phyloP scores from a whole-genome alignment of 2,113 vertebrate genomes.

The Silurus meridionalis region DNA sequence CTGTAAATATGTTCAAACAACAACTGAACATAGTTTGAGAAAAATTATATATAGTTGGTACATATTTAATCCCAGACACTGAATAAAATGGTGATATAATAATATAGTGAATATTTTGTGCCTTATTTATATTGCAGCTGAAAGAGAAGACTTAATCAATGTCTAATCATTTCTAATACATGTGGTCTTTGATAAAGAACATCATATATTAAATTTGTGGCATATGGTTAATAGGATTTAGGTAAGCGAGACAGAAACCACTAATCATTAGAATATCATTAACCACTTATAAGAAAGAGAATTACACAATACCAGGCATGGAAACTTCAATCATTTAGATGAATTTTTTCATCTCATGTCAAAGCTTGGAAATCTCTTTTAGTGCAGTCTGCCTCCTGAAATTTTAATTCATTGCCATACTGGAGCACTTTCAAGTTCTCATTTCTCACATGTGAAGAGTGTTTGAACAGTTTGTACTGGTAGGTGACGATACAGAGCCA shows the following conservation, averaged over 20 bases:
- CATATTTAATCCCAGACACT: not conserved
- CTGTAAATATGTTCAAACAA: not conserved
- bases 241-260: not conserved
- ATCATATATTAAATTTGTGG: not conserved
- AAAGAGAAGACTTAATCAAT: not conserved
- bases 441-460: slow-evolving; percentile 16
- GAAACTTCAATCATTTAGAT: not conserved
- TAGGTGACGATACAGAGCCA: not conserved
- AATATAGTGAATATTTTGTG: not conserved
- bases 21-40: not conserved
- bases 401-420: slow-evolving; percentile 25
- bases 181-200: not conserved
- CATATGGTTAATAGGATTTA: not conserved
- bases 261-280: not conserved
- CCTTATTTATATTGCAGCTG: not conserved
- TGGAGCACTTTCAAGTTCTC: slow-evolving; percentile 17
- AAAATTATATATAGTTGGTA: not conserved
- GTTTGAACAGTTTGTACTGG: slow-evolving; percentile 12
- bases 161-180: not conserved
- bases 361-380: slow-evolving; percentile 39
- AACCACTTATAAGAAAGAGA: not conserved
- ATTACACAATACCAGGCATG: not conserved
- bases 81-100: not conserved
- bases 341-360: slow-evolving; percentile 22
- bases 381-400: slow-evolving; percentile 13